Evolutionary conservation across 2,113 vertebrate genomes (phyloP).

Genomic region (Cyphomyrus discorhynchus): DNA sequence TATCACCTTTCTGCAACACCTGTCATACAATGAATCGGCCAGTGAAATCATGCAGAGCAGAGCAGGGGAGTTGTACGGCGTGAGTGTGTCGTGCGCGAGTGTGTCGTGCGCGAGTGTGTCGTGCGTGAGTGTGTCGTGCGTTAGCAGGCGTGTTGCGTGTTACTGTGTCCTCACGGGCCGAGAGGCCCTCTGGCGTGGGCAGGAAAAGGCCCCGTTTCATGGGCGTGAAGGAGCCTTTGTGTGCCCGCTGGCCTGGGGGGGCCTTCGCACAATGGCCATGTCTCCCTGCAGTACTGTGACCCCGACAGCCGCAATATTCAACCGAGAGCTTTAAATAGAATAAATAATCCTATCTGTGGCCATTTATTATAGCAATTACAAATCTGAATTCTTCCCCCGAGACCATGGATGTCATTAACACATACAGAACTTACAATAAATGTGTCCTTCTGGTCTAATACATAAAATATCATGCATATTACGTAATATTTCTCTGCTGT

Average conservation of each 20-base stretch:
- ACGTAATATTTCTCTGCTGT: not conserved
- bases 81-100: not conserved
- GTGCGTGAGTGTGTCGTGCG: not conserved
- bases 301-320: not conserved
- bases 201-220: not conserved
- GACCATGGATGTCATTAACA: not conserved
- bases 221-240: not conserved
- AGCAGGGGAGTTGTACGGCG: not conserved
- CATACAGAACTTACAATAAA: slow-evolving; percentile 3
- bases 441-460: not conserved
- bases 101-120: not conserved
- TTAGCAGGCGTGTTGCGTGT: not conserved
- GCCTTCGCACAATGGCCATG: not conserved
- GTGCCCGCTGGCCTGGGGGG: not conserved
- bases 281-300: not conserved
- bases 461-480: not conserved
- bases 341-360: not conserved
- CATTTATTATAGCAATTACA: slow-evolving; percentile 8
- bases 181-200: not conserved
- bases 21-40: not conserved
- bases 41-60: not conserved
- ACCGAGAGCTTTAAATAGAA: slow-evolving; percentile 1
- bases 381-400: not conserved
- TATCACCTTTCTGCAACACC: not conserved
- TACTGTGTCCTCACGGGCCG: not conserved